A percentile compares a stretch with the other conserved stretches of the same genome.
Evolutionary conservation across 2,113 vertebrate genomes (phyloP).

Genomic region (Procavia capensis): DNA sequence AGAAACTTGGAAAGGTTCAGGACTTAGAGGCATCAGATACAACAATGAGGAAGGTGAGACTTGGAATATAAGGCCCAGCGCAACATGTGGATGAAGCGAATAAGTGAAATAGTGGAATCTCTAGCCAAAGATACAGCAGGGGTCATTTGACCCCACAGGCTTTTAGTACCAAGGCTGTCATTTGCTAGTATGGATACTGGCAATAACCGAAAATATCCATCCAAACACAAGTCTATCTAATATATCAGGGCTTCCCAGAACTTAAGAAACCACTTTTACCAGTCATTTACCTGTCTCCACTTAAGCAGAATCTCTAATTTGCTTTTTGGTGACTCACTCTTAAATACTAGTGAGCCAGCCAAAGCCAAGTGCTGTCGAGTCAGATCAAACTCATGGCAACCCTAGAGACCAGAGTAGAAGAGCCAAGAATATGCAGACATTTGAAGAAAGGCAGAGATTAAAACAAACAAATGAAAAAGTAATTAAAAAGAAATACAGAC

Average conservation of each 20-base stretch:
- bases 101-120: not conserved
- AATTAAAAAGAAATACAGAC: not conserved
- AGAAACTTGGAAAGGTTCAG: not conserved
- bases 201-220: not conserved
- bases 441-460: not conserved
- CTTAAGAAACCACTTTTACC: not conserved
- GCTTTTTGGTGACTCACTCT: not conserved
- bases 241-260: not conserved
- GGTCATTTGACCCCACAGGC: not conserved
- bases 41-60: not conserved
- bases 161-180: not conserved
- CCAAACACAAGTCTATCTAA: not conserved
- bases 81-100: not conserved
- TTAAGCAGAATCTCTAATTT: not conserved
- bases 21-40: not conserved
- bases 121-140: no score
- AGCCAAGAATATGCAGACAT: not conserved
- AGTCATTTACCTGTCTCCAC: not conserved
- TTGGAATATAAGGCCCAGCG: not conserved
- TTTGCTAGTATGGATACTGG: not conserved
- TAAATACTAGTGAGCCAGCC: not conserved
- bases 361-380: no score
- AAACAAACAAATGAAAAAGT: not conserved
- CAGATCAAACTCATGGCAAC: no score
- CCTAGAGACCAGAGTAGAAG: no score